A percentile compares a stretch with the other conserved stretches of the same genome.
phyloP scores from a whole-genome alignment of 92 coral and sea anemone genomes.

The Epizoanthus rinbou region DNA sequence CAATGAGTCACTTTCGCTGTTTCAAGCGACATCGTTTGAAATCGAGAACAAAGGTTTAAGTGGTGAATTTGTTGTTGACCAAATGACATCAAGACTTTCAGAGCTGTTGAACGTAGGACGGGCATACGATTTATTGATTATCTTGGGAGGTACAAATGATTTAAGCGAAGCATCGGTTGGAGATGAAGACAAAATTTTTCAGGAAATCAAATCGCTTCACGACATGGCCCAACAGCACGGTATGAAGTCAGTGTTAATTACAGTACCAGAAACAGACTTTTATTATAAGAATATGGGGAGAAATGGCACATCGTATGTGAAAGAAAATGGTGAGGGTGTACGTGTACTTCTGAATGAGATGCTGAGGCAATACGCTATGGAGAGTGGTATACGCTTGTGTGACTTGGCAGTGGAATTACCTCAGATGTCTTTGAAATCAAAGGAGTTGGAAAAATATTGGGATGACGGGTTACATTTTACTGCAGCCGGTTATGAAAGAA shows the following conservation, averaged over 20 bases:
- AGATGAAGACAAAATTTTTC: slow-evolving; percentile 59
- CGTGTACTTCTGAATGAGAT: slow-evolving; percentile 66
- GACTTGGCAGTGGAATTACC: slow-evolving; percentile 70
- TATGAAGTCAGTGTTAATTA: slow-evolving; percentile 57
- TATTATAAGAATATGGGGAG: slow-evolving; percentile 59
- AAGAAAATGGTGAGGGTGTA: slow-evolving; percentile 69
- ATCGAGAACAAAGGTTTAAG: slow-evolving; percentile 72
- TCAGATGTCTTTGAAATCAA: slow-evolving; percentile 52
- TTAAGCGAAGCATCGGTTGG: slow-evolving; percentile 58
- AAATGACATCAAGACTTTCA: slow-evolving; percentile 68
- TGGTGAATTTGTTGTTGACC: slow-evolving; percentile 67
- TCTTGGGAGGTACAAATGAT: slow-evolving; percentile 88
- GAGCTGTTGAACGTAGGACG: slow-evolving; percentile 45
- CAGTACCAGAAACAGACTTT: slow-evolving; percentile 82
- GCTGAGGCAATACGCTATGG: slow-evolving; percentile 49
- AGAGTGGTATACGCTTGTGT: slow-evolving; percentile 55
- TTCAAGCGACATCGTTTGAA: slow-evolving; percentile 18
- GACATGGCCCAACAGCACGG: slow-evolving; percentile 50
- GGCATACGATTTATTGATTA: slow-evolving; percentile 69
- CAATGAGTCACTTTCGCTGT: slow-evolving; percentile 22
- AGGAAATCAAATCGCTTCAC: slow-evolving; percentile 58
- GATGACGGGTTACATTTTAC: slow-evolving; percentile 83
- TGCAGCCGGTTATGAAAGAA: slow-evolving; percentile 76
- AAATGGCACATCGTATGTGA: slow-evolving; percentile 68
- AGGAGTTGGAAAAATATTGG: slow-evolving; percentile 71